phyloP scores from a whole-genome alignment of 2,113 vertebrate genomes.

The Baryphthengus martii region DNA sequence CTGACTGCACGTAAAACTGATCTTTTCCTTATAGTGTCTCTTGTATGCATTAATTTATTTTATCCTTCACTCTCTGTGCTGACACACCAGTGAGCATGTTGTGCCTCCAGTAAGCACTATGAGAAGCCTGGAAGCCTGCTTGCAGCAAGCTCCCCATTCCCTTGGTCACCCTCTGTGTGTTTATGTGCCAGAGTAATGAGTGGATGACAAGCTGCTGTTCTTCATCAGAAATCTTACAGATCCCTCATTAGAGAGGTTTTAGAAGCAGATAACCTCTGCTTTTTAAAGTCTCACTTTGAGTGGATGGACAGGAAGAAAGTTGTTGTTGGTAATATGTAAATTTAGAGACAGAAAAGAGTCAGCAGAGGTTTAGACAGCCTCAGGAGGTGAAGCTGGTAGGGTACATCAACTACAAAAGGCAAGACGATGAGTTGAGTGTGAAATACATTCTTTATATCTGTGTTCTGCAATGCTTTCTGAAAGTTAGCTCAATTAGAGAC shows the following conservation, averaged over 20 bases:
- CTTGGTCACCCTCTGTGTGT: background rate
- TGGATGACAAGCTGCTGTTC: background rate
- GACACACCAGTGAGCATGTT: fast-evolving
- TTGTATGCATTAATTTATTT: fast-evolving
- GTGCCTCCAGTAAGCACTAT: background rate
- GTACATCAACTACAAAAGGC: background rate
- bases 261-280: background rate
- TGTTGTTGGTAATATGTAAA: background rate
- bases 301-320: background rate
- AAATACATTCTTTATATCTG: background rate
- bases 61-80: fast-evolving
- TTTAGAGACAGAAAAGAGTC: background rate
- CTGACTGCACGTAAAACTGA: background rate
- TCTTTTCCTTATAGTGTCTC: background rate
- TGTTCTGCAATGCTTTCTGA: background rate
- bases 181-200: background rate
- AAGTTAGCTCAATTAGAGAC: background rate
- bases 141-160: background rate
- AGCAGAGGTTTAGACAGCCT: background rate
- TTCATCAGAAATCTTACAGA: background rate
- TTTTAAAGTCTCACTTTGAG: background rate
- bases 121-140: background rate
- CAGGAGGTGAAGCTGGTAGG: background rate
- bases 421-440: background rate
- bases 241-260: background rate